Evolutionary conservation across 2,797 vertebrate species (phyloP), one percentile per base, ranked within the genome.

Genomic region (Bothrops alternatus): DNA sequence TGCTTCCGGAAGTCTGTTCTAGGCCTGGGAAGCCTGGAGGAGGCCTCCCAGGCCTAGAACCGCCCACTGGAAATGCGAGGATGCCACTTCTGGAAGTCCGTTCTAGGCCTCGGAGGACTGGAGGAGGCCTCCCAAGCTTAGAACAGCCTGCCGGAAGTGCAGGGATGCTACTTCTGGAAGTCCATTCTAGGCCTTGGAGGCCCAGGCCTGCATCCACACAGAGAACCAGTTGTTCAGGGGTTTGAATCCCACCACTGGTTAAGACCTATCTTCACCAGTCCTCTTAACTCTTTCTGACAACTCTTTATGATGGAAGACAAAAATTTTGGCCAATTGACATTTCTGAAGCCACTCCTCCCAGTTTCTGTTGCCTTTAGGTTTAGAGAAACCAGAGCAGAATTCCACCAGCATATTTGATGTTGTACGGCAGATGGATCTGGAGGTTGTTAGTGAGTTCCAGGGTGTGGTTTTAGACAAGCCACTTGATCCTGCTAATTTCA

Each of bases 61-160:
- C 2, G 50, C 50, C 50, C 2, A 0, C 50, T 2, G 2, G 10
- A 53, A 53, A 8, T 53, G 50, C 0, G 50, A 2, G 10, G 8
- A 53, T 53, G 50, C 50, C 32, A 32, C 50, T 53, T 53, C 50
- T 0, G 50, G 50, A 53, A 11, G 50, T 53, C 50, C 11, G 50
- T 53, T 53, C 10, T 53, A 53, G 50, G 50, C 50, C 50, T 10
- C 2, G 1, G 50, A 53, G 1, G 50, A 10, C 50, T 53, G 10
- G 8, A 53, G 50, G 50, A 53, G 50, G 50, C 50, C 50, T 53
- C 50, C 50, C 8, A 53, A 2, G 50, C 10, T 10, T 53, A 53
- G 10, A 53, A 11, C 10, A 10, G 50, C 50, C 50, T 2, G 0
- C 50, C 1, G 2, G 10, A 53, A 53, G 10, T 53, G 50, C 0